Evolutionary conservation across 2,113 vertebrate species (phyloP).

Genomic region (Rissa tridactyla): DNA sequence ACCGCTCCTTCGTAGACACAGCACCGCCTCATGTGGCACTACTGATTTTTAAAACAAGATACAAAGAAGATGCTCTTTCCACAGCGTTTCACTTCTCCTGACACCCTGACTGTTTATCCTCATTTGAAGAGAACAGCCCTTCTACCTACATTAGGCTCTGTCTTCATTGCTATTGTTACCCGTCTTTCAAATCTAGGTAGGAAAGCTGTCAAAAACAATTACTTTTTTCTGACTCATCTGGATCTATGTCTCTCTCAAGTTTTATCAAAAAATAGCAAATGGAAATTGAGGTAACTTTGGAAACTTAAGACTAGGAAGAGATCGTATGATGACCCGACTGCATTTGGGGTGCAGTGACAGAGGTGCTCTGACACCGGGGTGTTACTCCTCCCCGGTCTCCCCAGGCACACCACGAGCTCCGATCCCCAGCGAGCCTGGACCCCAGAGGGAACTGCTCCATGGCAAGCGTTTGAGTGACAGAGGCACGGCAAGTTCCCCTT

Average conservation of each 20-base stretch:
- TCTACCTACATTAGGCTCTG: neutral
- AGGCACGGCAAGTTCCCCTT: neutral
- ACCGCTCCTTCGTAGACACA: neutral
- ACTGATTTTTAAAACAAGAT: neutral
- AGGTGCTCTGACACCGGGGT: neutral
- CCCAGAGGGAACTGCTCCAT: neutral
- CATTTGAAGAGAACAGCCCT: neutral
- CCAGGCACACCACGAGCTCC: fast-evolving
- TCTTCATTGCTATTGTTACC: neutral
- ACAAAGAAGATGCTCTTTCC: neutral
- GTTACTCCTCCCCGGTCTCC: neutral
- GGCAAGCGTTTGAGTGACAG: neutral
- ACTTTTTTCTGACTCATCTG: neutral
- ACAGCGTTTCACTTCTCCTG: neutral
- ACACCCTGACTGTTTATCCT: neutral
- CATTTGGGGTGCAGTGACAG: neutral
- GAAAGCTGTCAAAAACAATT: neutral
- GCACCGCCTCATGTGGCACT: neutral
- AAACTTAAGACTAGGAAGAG: neutral
- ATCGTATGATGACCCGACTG: neutral
- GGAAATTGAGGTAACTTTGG: neutral
- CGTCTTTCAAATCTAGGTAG: neutral
- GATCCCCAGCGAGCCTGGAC: neutral
- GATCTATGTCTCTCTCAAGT: neutral
- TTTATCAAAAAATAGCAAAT: neutral